Evolutionary conservation across 1,140 invertebrate species (phyloP), one percentile per base, ranked within the genome.

Genomic region (Colletes latitarsis): DNA sequence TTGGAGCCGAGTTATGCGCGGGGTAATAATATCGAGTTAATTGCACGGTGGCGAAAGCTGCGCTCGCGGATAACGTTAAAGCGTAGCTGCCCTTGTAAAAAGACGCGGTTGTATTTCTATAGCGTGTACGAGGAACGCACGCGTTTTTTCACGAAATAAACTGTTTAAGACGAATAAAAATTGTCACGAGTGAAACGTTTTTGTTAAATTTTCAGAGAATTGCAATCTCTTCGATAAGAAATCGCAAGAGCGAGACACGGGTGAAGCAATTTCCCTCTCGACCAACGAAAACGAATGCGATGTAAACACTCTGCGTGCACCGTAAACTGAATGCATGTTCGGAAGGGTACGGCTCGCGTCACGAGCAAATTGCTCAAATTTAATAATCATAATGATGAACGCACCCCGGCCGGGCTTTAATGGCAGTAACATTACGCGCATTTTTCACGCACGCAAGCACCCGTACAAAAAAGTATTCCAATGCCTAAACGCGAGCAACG

Each of bases 1-100:
- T 88, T 84, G 80, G 77, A 76, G 73, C 15, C 77, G 57, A 74
- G 85, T 90, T 90, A 87, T 88, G 69, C 70, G 77, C 69, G 67
- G 57, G 77, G 82, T 83, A 89, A 89, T 90, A 90, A 89, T 89
- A 89, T 86, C 84, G 77, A 84, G 72, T 88, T 90, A 90, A 91
- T 90, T 91, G 89, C 81, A 84, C 67, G 76, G 70, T 84, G 73
- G 77, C 81, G 75, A 82, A 80, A 76, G 62, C 41, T 57, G 52
- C 49, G 57, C 30, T 63, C 60, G 19, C 10, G 55, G 64, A 39
- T 60, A 64, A 77, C 83, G 83, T 69, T 81, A 64, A 85, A 81
- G 79, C 52, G 58, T 75, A 14, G 72, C 55, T 58, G 71, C 70
- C 68, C 70, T 58, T 14, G n/a, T 8, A 6, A 15, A 52, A 70